Conservation (phyloP, 1,140 invertebrate species). For the Drosophila yakuba region DNA sequence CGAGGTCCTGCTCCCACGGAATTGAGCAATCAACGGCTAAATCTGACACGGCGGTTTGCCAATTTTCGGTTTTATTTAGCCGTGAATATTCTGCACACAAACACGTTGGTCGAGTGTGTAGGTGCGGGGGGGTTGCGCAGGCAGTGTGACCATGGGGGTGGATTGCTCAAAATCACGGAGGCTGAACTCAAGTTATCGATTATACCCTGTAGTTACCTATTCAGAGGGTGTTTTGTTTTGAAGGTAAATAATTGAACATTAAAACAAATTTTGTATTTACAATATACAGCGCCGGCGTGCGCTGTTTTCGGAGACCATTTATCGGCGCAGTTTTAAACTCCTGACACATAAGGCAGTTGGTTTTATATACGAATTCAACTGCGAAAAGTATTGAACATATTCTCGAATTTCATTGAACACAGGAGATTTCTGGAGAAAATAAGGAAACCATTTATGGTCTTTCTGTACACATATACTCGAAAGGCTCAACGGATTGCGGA, state of each 20-base stretch:
- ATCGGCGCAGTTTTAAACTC: not conserved
- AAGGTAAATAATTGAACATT: too few species aligned
- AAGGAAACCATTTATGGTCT: not conserved
- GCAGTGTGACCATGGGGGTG: not conserved
- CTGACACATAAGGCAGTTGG: not conserved
- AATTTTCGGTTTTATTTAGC: conserved; percentile 30
- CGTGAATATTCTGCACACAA: conserved; percentile 30
- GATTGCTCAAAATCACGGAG: not conserved
- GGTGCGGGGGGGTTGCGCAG: conserved; percentile 15
- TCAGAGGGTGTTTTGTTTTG: not conserved
- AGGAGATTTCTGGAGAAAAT: not conserved
- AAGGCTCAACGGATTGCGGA: not conserved
- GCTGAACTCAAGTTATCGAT: not conserved
- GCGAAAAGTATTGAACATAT: not conserved
- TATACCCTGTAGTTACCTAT: not conserved
- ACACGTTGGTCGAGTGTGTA: conserved; percentile 8
- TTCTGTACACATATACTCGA: not conserved
- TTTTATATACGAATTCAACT: not conserved
- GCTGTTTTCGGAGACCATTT: conserved; percentile 24
- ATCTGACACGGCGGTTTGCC: conserved; percentile 19
- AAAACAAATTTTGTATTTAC: too few species aligned
- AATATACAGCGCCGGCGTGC: not conserved
- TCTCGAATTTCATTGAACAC: not conserved
- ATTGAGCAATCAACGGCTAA: conserved; percentile 12
- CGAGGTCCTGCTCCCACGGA: conserved; percentile 4